phyloP scores from a whole-genome alignment of 2,888 invertebrate genomes.

The Parthenolecanium corni region DNA sequence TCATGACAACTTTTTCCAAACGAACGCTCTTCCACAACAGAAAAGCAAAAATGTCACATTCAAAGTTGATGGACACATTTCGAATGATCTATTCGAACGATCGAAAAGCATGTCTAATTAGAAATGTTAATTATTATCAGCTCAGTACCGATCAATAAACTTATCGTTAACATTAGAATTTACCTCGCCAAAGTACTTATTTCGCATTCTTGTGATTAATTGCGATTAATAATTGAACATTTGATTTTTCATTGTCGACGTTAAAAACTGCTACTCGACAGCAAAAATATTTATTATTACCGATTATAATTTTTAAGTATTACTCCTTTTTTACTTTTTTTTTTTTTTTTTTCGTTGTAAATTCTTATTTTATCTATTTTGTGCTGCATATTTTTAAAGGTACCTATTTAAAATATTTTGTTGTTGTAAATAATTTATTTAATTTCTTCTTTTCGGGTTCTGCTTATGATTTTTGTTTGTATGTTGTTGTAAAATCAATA shows the following conservation, averaged over 20 bases:
- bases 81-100: background rate
- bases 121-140: conserved; percentile 14
- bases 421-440: no score
- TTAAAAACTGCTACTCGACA: background rate
- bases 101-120: conserved; percentile 11
- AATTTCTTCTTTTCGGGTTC: background rate
- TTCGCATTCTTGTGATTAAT: conserved; percentile 22
- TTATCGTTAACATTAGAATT: conserved; percentile 22
- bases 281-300: background rate
- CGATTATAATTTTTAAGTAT: conserved; percentile 4
- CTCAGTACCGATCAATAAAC: conserved; percentile 16
- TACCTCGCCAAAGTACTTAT: conserved; percentile 22
- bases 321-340: conserved; percentile 1
- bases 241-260: conserved; percentile 7
- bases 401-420: background rate
- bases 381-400: background rate
- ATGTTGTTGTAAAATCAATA: background rate
- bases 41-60: no score
- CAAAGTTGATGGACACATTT: no score
- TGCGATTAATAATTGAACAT: conserved; percentile 12
- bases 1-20: no score
- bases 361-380: background rate
- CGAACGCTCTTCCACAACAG: no score
- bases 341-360: conserved; percentile 8
- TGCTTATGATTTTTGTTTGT: background rate